These are phyloP conservation scores for Volucella bombylans DNA, from an alignment of 2,888 invertebrate genomes.

Conservation along the genomic window DNA sequence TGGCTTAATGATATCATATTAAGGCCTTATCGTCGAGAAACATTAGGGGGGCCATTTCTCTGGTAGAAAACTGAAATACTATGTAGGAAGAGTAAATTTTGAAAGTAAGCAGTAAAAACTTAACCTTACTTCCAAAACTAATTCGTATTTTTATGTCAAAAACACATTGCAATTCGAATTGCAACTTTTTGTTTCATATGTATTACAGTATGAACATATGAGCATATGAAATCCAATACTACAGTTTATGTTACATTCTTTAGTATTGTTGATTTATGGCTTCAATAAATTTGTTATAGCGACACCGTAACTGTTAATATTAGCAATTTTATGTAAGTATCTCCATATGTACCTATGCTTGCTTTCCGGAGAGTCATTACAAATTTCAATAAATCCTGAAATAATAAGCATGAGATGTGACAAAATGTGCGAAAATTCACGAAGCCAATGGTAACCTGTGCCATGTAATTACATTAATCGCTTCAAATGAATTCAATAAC, in stretches of 20 bases:
- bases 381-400: constrained; percentile 1
- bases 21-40: no score
- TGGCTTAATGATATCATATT: no score
- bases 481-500: constrained; percentile 38
- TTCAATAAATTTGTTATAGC: constrained; percentile 30
- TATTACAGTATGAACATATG: not conserved
- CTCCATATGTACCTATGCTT: not conserved
- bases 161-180: no score
- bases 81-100: no score
- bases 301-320: constrained; percentile 5
- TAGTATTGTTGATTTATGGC: constrained; percentile 13
- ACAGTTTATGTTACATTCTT: constrained; percentile 2
- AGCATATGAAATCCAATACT: not conserved
- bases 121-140: no score
- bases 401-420: constrained; percentile 10
- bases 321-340: not conserved
- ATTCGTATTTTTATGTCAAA: no score
- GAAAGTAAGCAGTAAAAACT: no score
- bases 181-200: not conserved
- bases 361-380: not conserved
- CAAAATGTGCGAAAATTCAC: constrained; percentile 25
- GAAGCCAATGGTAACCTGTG: not conserved
- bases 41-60: no score
- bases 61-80: no score
- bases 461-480: constrained; percentile 22